Evolutionary conservation across 2,888 invertebrate genomes (phyloP), one percentile per base, ranked within the genome.

Genomic region (Lymantria dispar): DNA sequence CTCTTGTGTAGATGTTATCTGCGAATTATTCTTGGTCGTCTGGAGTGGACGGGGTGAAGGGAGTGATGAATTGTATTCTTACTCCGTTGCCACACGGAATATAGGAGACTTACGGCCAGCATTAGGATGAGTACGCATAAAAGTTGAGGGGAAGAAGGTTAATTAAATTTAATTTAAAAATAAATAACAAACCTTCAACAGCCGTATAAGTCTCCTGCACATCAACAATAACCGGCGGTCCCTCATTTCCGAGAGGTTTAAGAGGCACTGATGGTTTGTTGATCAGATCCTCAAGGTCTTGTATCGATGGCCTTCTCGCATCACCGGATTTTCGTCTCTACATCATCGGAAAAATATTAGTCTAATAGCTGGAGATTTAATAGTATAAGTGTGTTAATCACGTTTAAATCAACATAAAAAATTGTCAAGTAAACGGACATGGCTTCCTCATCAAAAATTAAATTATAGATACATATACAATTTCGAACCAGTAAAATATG

Each of bases 191-290:
- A 98, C 99, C 98, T 95, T 99, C 99, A 86, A 98, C 96, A 53
- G 98, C 98, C 43, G 98, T 96, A 88, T 99, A 98, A 78, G 96
- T 98, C 81, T 98, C 97, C 84, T 98, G 97, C 42, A 97, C 96
- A 85, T 98, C 98, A 64, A 98, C 95, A 82, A 98, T 98, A 64
- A 94, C 94, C 39, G 98, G 98, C 63, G 98, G 97, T 56, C 97
- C 97, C 62, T 94, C 94, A 76, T 94, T 93, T 60, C 97, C 98
- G 48, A 94, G 83, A 60, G 96, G 93, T 80, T 94, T 95, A 62
- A 98, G 92, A 44, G 98, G 98, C 48, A 98, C 97, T 46, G 97
- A 97, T 42, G 97, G 96, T 82, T 97, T 96, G 82, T 98, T 97
- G 84, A 98, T 96, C 68, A 95, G 94, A 81, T 97, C 97, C 87